Evolutionary conservation across 2,888 invertebrate genomes (phyloP).

Genomic region (Clitarchus hookeri): DNA sequence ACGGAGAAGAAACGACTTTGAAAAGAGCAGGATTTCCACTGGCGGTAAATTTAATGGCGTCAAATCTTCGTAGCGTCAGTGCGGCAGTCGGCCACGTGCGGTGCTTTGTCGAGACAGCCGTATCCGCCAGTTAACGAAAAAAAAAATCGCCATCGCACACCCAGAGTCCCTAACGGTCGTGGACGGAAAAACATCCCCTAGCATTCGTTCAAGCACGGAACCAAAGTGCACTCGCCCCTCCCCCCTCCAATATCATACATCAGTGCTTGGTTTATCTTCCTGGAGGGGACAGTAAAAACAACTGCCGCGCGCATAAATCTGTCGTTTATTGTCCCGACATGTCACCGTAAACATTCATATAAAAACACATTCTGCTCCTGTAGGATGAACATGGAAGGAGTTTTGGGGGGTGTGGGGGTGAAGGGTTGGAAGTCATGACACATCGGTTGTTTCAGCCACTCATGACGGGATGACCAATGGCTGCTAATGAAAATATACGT

Average conservation of each 20-base stretch:
- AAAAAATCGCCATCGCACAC: too few species aligned
- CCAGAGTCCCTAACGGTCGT: too few species aligned
- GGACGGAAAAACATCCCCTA: background rate
- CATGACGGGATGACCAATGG: background rate
- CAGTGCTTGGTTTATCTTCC: too few species aligned
- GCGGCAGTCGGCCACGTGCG: too few species aligned
- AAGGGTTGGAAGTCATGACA: background rate
- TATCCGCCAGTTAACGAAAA: too few species aligned
- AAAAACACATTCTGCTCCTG: background rate
- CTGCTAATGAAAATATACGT: background rate
- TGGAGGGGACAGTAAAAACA: background rate
- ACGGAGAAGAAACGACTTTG: too few species aligned
- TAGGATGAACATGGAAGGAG: background rate
- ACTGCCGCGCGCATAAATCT: background rate
- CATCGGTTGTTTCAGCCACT: constrained; percentile 7
- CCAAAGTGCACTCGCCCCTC: background rate
- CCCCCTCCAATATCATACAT: too few species aligned
- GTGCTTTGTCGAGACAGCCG: too few species aligned
- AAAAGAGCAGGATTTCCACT: too few species aligned
- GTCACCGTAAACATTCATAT: constrained; percentile 14
- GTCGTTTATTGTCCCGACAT: background rate
- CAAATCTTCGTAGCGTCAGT: too few species aligned
- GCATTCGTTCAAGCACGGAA: background rate
- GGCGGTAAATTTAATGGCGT: too few species aligned
- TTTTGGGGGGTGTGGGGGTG: too few species aligned